Evolutionary conservation across 2,888 invertebrate species (phyloP), one percentile per base, ranked within the genome.

Genomic region (Scaptomyza flava): DNA sequence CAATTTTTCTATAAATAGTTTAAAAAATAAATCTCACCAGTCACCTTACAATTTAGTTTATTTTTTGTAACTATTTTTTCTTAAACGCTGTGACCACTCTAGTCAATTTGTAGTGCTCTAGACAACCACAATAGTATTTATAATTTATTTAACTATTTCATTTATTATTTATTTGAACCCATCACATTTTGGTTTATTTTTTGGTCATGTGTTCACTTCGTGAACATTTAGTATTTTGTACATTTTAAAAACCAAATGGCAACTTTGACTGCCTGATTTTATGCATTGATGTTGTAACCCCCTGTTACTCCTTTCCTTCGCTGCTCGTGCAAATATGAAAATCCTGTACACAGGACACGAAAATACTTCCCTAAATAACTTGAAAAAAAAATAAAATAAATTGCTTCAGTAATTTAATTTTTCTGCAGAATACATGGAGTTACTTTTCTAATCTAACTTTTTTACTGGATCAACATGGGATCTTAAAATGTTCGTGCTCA

Each of bases 231-330:
- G 38, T 45, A 41, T 51, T 58, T 54, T 62, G 69, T 61, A 74
- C 27, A 62, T 54, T 45, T 42, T n/a, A 8, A 30, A 30, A 33
- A 12, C n/a, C 3, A 52, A 38, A 23, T 0, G 77, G 56, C 58
- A 12, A 23, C 34, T 42, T 61, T 61, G 48, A 58, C 60, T 51
- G 60, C 63, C 73, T 56, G 34, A 7, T 47, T 23, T 46, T 31
- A 45, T 57, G 23, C 50, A 52, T 74, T 42, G 41, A 77, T 77
- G 81, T 81, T 80, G 81, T 81, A 63, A 68, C 30, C 17, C 69
- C 60, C 58, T 60, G 68, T 65, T 65, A 42, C 51, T 65, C 46
- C 75, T 34, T n/a, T 54, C 34, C n/a, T 36, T 12, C 50, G 60
- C 74, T 73, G 34, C 42, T 46, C 50, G 68, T 62, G 17, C 43